Evolutionary conservation across 2,113 vertebrate genomes (phyloP).

Genomic region (Microtus pennsylvanicus): DNA sequence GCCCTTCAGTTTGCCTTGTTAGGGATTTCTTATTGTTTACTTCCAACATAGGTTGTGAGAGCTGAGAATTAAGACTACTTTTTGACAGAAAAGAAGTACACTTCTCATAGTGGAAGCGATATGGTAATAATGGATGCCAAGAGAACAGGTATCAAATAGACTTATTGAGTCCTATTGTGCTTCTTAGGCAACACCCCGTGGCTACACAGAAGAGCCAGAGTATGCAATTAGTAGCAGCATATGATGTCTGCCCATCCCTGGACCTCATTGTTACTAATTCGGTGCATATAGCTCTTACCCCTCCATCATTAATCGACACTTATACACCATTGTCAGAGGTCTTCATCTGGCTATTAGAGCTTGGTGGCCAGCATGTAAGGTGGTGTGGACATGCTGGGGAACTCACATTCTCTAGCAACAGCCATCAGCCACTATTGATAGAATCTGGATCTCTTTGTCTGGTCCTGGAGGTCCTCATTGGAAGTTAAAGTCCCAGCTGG

Average conservation of each 20-base stretch:
- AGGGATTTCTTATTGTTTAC: constrained; percentile 14
- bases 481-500: background rate
- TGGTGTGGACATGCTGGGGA: background rate
- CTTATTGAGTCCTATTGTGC: background rate
- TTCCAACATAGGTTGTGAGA: constrained; percentile 1
- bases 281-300: background rate
- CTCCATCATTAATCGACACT: background rate
- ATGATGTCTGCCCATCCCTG: background rate
- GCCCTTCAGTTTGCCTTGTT: background rate
- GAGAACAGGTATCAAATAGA: background rate
- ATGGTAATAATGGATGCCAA: background rate
- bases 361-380: background rate
- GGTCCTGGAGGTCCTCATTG: background rate
- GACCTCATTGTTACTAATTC: background rate
- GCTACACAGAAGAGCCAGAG: background rate
- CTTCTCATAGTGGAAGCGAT: background rate
- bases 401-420: background rate
- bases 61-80: background rate
- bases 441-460: background rate
- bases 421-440: background rate
- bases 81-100: background rate
- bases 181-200: background rate
- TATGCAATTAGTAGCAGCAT: background rate
- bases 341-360: constrained; percentile 13
- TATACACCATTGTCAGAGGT: background rate